phyloP scores from a whole-genome alignment of 2,113 vertebrate species.

The Ctenodactylus gundi region DNA sequence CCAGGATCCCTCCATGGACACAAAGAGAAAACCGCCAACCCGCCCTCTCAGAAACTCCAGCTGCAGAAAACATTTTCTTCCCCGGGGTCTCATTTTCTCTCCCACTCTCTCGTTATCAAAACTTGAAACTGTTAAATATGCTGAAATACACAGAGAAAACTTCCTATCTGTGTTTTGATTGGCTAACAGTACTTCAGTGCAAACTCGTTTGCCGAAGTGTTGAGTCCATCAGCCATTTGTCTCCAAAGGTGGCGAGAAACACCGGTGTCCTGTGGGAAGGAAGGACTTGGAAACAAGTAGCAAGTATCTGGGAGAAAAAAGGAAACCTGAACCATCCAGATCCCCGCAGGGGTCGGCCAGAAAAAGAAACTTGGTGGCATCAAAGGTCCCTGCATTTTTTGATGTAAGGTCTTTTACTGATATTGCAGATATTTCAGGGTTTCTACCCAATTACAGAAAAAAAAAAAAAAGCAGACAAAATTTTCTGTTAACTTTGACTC shows the following conservation, averaged over 20 bases:
- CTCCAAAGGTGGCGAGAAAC: conserved; percentile 18
- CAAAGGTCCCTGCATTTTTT: background rate
- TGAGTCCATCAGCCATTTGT: conserved; percentile 23
- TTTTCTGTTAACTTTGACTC: background rate
- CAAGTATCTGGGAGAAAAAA: background rate
- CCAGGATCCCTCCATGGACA: background rate
- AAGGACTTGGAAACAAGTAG: background rate
- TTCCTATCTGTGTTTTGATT: background rate
- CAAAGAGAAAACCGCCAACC: background rate
- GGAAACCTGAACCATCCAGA: background rate
- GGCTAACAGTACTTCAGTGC: background rate
- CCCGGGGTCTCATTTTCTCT: background rate
- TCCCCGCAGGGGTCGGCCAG: background rate
- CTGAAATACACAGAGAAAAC: background rate
- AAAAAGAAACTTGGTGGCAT: background rate
- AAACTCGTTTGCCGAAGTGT: background rate
- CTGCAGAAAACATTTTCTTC: background rate
- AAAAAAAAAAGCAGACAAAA: background rate
- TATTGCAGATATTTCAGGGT: background rate
- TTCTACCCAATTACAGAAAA: background rate
- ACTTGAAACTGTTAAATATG: background rate
- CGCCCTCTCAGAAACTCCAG: background rate
- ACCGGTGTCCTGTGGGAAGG: background rate
- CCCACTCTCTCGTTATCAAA: background rate
- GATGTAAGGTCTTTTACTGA: background rate